These are phyloP conservation scores for Callospermophilus lateralis DNA, from an alignment of 2,113 vertebrate species.

Conservation along the genomic window DNA sequence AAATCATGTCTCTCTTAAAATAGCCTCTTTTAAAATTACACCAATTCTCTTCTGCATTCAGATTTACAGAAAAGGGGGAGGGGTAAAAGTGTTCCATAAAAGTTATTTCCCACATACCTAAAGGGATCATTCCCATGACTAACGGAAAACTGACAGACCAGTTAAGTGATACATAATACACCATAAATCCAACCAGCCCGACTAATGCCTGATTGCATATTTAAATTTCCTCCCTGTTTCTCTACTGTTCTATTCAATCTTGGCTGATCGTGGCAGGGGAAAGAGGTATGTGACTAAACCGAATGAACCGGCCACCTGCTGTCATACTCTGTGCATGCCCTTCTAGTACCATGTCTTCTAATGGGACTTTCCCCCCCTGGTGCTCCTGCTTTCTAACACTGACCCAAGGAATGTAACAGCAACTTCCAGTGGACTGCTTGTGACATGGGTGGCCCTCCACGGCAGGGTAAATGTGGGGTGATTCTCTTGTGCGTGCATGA, in stretches of 20 bases:
- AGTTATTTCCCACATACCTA: constrained; percentile 80
- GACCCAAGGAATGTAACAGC: constrained; percentile 91
- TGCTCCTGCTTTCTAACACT: constrained; percentile 89
- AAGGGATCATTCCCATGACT: constrained; percentile 80
- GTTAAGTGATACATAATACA: constrained; percentile 85
- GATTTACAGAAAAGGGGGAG: constrained; percentile 53
- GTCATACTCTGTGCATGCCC: constrained; percentile 95
- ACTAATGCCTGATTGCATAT: constrained; percentile 92
- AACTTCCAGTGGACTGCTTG: constrained; percentile 91
- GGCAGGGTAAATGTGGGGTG: constrained; percentile 87
- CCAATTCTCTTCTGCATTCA: constrained; percentile 79
- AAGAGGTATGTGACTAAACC: constrained; percentile 97
- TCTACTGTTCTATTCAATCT: constrained; percentile 94
- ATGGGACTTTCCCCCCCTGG: constrained; percentile 87
- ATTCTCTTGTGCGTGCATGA: constrained; percentile 89
- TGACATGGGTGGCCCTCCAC: constrained; percentile 87
- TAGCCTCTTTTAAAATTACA: constrained; percentile 73
- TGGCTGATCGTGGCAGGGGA: constrained; percentile 97
- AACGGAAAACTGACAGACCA: constrained; percentile 81
- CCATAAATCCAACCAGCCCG: constrained; percentile 85
- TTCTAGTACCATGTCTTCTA: constrained; percentile 90
- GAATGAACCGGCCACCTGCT: constrained; percentile 90
- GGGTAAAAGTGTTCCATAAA: constrained; percentile 73
- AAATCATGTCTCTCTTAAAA: constrained; percentile 75
- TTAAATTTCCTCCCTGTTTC: constrained; percentile 97